phyloP scores from a whole-genome alignment of 2,888 invertebrate genomes.

The Coecobrya sp. region DNA sequence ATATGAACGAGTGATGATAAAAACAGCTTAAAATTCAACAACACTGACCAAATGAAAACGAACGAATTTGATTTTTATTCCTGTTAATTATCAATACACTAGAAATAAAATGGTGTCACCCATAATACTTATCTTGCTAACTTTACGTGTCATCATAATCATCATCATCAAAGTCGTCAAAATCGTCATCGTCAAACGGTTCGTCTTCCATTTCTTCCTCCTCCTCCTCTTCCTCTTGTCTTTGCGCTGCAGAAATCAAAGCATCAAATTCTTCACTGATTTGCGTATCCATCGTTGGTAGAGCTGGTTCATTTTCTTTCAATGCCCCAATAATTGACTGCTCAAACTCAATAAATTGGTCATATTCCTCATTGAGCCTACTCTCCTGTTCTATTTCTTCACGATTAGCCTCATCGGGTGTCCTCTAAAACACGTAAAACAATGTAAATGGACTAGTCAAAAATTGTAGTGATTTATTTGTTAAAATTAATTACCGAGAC shows the following conservation, averaged over 20 bases:
- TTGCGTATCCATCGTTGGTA: constrained; percentile 82
- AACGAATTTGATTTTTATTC: constrained; percentile 51
- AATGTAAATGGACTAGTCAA: not conserved
- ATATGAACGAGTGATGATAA: constrained; percentile 65
- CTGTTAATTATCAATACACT: not conserved
- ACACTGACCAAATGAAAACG: constrained; percentile 54
- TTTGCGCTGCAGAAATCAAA: constrained; percentile 78
- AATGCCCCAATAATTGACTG: constrained; percentile 75
- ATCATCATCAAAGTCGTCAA: constrained; percentile 59
- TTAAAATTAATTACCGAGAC: constrained; percentile 38
- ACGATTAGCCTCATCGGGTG: constrained; percentile 75
- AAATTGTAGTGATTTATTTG: no score
- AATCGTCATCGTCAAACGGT: constrained; percentile 40
- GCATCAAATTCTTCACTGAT: constrained; percentile 83
- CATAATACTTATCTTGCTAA: not conserved
- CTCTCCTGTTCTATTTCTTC: constrained; percentile 83
- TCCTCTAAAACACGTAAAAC: constrained; percentile 79
- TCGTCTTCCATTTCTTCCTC: constrained; percentile 75
- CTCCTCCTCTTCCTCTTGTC: constrained; percentile 74
- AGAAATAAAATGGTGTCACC: not conserved
- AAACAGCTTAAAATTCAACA: not conserved
- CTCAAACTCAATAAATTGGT: constrained; percentile 84
- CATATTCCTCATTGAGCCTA: constrained; percentile 82
- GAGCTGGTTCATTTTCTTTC: constrained; percentile 83
- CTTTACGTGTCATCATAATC: constrained; percentile 64